phyloP scores from a whole-genome alignment of 2,113 vertebrate species.

The Herpetotheres cachinnans region DNA sequence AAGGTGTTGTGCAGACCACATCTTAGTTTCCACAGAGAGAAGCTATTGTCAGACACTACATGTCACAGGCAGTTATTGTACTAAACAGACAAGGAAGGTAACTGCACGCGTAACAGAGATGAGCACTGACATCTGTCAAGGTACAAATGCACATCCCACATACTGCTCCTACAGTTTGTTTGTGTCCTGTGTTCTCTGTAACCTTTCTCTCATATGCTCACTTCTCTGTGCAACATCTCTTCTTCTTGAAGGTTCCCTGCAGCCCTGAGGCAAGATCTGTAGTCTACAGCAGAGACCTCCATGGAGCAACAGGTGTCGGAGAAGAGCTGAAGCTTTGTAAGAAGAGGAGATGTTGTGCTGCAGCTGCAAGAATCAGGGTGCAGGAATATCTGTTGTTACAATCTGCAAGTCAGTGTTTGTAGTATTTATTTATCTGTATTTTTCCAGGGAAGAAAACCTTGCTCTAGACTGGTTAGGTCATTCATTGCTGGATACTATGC shows the following conservation, averaged over 20 bases:
- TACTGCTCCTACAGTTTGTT: not conserved
- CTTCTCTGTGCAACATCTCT: not conserved
- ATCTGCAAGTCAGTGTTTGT: not conserved
- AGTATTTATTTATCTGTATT: not conserved
- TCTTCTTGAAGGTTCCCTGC: not conserved
- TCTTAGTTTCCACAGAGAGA: not conserved
- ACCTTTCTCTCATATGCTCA: not conserved
- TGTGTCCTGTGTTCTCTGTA: not conserved
- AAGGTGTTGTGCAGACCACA: not conserved
- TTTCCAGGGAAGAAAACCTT: not conserved
- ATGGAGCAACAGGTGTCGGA: not conserved
- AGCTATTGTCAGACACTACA: not conserved
- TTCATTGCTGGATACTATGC: fast-evolving
- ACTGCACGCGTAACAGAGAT: not conserved
- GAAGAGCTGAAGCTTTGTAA: not conserved
- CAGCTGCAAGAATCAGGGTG: not conserved
- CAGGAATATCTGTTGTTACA: not conserved
- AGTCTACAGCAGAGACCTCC: not conserved
- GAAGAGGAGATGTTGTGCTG: not conserved
- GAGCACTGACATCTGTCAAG: not conserved
- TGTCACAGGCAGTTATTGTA: not conserved
- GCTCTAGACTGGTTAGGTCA: not conserved
- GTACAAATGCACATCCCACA: not conserved
- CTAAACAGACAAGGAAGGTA: not conserved
- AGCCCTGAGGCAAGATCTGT: not conserved